phyloP scores from a whole-genome alignment of 2,797 vertebrate species.

The Hapalemur alaotrensis region DNA sequence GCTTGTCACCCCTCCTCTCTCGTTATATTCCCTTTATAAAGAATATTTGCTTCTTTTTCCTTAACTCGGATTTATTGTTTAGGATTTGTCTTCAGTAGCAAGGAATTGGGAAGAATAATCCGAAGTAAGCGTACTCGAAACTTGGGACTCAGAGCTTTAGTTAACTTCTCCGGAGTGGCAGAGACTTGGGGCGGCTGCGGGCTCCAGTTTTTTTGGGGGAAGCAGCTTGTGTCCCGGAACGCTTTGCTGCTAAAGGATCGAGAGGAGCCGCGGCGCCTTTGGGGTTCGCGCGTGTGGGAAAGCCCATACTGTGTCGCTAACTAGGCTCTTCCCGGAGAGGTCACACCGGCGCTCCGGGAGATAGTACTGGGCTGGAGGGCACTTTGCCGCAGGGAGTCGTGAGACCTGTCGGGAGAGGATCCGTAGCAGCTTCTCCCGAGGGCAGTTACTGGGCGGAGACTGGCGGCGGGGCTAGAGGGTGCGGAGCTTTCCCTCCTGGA shows the following conservation, averaged over 20 bases:
- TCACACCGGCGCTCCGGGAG: not conserved
- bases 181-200: not conserved
- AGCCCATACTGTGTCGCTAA: not conserved
- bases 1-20: not conserved
- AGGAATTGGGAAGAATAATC: not conserved
- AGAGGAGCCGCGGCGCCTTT: not conserved
- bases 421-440: not conserved
- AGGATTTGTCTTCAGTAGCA: not conserved
- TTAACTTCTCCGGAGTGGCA: not conserved
- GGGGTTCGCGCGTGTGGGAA: not conserved
- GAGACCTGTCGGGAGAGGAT: not conserved
- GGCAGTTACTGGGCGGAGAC: conserved; percentile 42
- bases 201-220: not conserved
- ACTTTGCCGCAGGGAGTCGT: not conserved
- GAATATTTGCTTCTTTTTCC: not conserved
- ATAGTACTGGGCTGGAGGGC: not conserved
- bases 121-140: not conserved
- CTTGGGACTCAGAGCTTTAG: not conserved
- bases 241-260: not conserved
- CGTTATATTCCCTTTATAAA: not conserved
- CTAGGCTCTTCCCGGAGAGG: not conserved
- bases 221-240: not conserved
- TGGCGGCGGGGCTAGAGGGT: not conserved
- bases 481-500: not conserved
- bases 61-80: not conserved